Conservation (phyloP, 2,797 vertebrate species). For the Coracias cyanogaster region DNA sequence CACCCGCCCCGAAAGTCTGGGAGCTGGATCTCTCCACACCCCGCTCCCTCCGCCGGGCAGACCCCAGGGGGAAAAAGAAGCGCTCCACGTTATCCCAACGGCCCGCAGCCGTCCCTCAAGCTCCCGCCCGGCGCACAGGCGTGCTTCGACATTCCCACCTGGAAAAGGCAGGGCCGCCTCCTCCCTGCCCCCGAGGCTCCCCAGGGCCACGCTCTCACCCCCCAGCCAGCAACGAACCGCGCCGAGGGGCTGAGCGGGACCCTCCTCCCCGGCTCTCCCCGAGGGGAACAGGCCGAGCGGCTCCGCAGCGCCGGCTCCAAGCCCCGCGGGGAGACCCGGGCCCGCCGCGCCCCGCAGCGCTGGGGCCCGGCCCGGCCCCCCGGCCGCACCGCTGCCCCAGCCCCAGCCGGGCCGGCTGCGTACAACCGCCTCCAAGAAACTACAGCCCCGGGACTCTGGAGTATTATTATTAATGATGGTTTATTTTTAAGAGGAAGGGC, state of each 20-base stretch:
- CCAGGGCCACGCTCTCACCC: background rate
- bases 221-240: background rate
- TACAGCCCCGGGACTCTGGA: no score
- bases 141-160: accelerated
- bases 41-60: background rate
- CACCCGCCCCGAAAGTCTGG: background rate
- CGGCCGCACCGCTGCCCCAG: no score
- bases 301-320: no score
- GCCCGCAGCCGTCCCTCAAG: background rate
- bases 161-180: accelerated
- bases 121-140: background rate
- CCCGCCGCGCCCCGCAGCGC: no score
- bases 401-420: no score
- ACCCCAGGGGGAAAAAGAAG: no score
- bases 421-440: no score
- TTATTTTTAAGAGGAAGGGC: no score
- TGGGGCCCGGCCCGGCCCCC: no score
- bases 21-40: background rate
- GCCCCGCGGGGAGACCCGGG: no score
- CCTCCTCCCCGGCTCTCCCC: background rate
- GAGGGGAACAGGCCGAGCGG: no score
- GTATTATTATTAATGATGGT: no score
- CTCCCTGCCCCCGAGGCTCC: background rate
- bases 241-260: background rate
- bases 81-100: accelerated